These are phyloP conservation scores for Ctena decussata DNA, from an alignment of 2,888 invertebrate species.

Conservation along the genomic window DNA sequence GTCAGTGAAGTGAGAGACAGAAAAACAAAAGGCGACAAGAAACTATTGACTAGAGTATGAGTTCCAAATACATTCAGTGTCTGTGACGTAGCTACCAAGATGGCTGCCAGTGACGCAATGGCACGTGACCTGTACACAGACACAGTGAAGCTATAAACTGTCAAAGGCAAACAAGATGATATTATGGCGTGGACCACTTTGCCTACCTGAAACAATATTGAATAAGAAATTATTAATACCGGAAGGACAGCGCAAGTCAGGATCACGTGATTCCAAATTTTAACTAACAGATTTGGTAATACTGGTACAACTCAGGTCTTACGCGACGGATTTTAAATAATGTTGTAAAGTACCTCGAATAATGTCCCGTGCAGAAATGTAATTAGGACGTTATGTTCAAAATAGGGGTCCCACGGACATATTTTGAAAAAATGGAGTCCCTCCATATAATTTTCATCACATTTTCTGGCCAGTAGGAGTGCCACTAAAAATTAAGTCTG, in stretches of 20 bases:
- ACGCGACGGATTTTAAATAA: too few species aligned
- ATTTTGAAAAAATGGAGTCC: too few species aligned
- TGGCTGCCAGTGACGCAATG: conserved; percentile 69
- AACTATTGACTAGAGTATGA: conserved; percentile 80
- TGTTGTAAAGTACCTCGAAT: too few species aligned
- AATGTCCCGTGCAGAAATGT: too few species aligned
- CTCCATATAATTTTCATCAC: too few species aligned
- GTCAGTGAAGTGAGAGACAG: conserved; percentile 21
- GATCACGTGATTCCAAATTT: too few species aligned
- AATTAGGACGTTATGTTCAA: too few species aligned
- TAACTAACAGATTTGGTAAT: too few species aligned
- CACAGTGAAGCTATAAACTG: conserved; percentile 70
- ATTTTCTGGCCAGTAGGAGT: too few species aligned
- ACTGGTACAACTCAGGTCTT: too few species aligned
- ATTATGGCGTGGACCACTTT: conserved; percentile 70
- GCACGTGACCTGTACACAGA: conserved; percentile 67
- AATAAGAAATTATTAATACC: background rate
- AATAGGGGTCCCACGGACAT: too few species aligned
- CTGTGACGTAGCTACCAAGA: conserved; percentile 71
- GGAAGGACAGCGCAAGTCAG: background rate
- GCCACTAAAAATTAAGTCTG: too few species aligned
- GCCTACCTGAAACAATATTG: conserved; percentile 67
- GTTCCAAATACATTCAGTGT: conserved; percentile 78
- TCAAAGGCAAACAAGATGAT: conserved; percentile 71
- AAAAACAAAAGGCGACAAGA: conserved; percentile 75